phyloP scores from a whole-genome alignment of 2,888 invertebrate genomes.

The Drosophila anomalipes region DNA sequence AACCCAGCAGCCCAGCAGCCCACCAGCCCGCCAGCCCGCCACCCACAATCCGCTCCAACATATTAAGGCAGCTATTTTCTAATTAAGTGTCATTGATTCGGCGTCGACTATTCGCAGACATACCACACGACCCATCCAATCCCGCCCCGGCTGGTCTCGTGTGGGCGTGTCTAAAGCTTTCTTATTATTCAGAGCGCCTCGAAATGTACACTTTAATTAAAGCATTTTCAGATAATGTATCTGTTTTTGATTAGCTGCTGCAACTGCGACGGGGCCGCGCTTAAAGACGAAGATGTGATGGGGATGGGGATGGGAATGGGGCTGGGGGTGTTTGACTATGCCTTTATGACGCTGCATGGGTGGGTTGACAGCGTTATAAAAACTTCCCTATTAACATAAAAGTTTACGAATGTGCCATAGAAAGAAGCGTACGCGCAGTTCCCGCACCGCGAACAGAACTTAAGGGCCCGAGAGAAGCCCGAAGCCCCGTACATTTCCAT shows the following conservation, averaged over 20 bases:
- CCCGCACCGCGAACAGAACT: slow-evolving; percentile 8
- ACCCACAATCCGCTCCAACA: neutral
- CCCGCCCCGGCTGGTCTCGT: neutral
- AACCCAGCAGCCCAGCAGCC: neutral
- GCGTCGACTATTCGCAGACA: slow-evolving; percentile 30
- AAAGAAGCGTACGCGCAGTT: slow-evolving; percentile 25
- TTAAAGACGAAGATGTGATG: neutral
- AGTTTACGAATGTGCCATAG: slow-evolving; percentile 52
- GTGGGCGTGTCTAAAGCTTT: slow-evolving; percentile 42
- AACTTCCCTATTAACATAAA: slow-evolving; percentile 70
- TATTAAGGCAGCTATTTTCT: slow-evolving; percentile 61
- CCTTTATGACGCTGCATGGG: neutral
- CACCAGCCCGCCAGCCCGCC: neutral
- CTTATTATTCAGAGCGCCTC: slow-evolving; percentile 29
- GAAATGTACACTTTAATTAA: slow-evolving; percentile 77
- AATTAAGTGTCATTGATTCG: slow-evolving; percentile 80
- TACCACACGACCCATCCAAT: neutral
- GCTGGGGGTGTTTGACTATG: neutral
- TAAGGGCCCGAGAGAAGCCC: slow-evolving; percentile 6
- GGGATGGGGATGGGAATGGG: neutral
- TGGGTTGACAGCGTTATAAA: slow-evolving; percentile 46
- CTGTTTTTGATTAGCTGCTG: slow-evolving; percentile 71
- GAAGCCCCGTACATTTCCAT: neutral
- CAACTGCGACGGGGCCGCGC: slow-evolving; percentile 15
- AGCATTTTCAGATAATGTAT: slow-evolving; percentile 68